Percentiles rank a stretch among this genome's conserved stretches.
phyloP scores from a whole-genome alignment of 1,140 invertebrate species.

The Drosophila kepulauana region DNA sequence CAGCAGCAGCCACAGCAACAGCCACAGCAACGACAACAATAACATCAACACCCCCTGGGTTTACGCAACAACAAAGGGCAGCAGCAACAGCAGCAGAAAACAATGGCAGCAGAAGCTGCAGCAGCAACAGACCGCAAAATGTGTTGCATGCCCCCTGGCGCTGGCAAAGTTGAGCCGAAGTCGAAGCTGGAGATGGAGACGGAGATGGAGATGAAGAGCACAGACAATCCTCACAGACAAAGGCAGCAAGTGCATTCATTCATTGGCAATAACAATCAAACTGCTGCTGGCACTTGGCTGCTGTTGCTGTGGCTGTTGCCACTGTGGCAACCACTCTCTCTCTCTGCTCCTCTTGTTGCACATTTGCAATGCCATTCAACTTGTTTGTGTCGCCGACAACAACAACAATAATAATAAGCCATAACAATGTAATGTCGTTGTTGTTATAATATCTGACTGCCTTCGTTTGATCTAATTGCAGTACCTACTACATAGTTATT shows the following conservation, averaged over 20 bases:
- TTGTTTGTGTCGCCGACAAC: conserved; percentile 55
- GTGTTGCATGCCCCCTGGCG: conserved; percentile 75
- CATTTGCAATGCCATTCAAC: conserved; percentile 78
- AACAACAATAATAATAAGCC: conserved; percentile 36
- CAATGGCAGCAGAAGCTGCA: conserved; percentile 66
- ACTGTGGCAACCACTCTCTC: conserved; percentile 9
- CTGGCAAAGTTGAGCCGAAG: conserved; percentile 37
- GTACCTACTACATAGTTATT: conserved; percentile 32
- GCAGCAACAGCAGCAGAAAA: conserved; percentile 43
- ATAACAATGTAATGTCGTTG: conserved; percentile 52
- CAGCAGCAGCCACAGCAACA: not conserved
- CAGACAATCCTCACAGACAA: conserved; percentile 66
- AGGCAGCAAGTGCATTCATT: conserved; percentile 76
- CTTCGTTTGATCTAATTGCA: conserved; percentile 43
- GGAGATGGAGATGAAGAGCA: conserved; percentile 15
- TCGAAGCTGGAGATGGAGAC: conserved; percentile 31
- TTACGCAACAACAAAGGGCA: conserved; percentile 59
- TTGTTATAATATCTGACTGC: conserved; percentile 73
- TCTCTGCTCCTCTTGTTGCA: conserved; percentile 50
- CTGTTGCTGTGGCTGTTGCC: conserved; percentile 15
- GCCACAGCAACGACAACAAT: conserved; percentile 45
- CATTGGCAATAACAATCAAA: conserved; percentile 83
- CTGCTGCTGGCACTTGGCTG: conserved; percentile 68
- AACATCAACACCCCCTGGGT: conserved; percentile 69
- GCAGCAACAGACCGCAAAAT: conserved; percentile 77